A percentile compares a stretch with the other conserved stretches of the same genome.
Evolutionary conservation across 2,113 vertebrate species (phyloP).

Genomic region (Ageneiosus marmoratus): DNA sequence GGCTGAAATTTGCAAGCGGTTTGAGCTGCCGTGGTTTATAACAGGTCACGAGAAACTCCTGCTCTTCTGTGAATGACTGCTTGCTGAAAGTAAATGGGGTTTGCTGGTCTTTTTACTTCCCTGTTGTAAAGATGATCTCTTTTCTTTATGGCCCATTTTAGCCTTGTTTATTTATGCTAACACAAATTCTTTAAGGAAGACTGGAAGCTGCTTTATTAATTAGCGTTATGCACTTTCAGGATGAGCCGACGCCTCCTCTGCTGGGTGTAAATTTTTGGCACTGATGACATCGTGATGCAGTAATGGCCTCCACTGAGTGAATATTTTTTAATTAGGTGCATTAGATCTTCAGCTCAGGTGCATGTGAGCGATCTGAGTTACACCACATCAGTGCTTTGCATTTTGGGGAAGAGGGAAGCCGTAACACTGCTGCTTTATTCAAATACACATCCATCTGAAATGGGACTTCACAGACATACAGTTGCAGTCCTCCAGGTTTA

Average conservation of each 20-base stretch:
- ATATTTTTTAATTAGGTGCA: slow-evolving; percentile 60
- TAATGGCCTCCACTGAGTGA: slow-evolving; percentile 57
- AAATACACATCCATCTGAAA: background rate
- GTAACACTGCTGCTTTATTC: slow-evolving; percentile 6
- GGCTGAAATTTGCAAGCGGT: background rate
- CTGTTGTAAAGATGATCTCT: background rate
- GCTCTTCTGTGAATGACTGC: slow-evolving; percentile 1
- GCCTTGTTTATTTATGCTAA: background rate
- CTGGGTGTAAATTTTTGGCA: slow-evolving; percentile 38
- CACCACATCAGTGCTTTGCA: slow-evolving; percentile 46
- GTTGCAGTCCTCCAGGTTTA: background rate
- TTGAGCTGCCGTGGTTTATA: background rate
- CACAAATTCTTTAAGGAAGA: slow-evolving; percentile 4
- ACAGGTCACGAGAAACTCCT: background rate
- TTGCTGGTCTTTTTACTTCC: background rate
- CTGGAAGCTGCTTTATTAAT: slow-evolving; percentile 56
- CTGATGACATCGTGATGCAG: slow-evolving; percentile 34
- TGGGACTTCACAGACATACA: background rate
- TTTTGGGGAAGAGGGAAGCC: slow-evolving; percentile 46
- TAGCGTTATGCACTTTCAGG: slow-evolving; percentile 56
- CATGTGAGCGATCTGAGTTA: slow-evolving; percentile 59
- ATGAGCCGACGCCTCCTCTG: slow-evolving; percentile 50
- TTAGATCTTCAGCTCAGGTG: slow-evolving; percentile 62
- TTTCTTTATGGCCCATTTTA: background rate
- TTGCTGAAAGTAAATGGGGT: background rate